Evolutionary conservation across 2,113 vertebrate species (phyloP).

Genomic region (Danio rerio): GRCz12tu NC_133178.1:4217001-4217500

Average conservation of each 20-base stretch:
- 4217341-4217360: slow-evolving; percentile 29
- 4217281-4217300: slow-evolving; percentile 23
- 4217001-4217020: background rate
- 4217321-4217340: slow-evolving; percentile 36
- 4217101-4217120: background rate
- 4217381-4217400: slow-evolving; percentile 11
- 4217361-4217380: background rate
- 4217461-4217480: slow-evolving; percentile 48
- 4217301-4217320: background rate
- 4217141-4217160: background rate
- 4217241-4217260: background rate
- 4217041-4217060: slow-evolving; percentile 5
- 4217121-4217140: background rate
- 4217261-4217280: slow-evolving; percentile 10
- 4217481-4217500: slow-evolving; percentile 46
- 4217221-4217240: background rate
- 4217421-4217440: slow-evolving; percentile 24
- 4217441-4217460: slow-evolving; percentile 27
- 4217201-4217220: background rate
- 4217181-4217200: background rate
- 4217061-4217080: background rate
- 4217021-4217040: background rate
- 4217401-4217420: background rate
- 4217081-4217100: background rate
- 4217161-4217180: background rate